Evolutionary conservation across 2,888 invertebrate species (phyloP).

Genomic region (Coremacera marginata): DNA sequence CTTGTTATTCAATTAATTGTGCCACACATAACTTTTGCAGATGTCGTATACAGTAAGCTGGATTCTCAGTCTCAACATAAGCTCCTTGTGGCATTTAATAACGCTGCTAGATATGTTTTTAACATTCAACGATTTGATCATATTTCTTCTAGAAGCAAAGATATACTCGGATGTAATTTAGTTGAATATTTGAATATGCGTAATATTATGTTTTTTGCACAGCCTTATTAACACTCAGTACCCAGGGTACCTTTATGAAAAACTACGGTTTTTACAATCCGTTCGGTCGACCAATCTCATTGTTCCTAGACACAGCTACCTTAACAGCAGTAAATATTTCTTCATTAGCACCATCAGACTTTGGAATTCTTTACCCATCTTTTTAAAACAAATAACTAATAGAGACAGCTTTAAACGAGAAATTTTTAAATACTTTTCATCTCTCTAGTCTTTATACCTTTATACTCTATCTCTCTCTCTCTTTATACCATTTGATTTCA

Average conservation of each 20-base stretch:
- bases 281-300: not conserved
- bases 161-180: not conserved
- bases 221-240: too few species aligned
- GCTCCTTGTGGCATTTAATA: too few species aligned
- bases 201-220: not conserved
- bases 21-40: too few species aligned
- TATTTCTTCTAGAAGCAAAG: not conserved
- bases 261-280: not conserved
- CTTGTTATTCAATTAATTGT: too few species aligned
- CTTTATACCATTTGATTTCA: too few species aligned
- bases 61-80: too few species aligned
- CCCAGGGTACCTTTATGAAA: not conserved
- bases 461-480: too few species aligned
- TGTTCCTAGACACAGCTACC: too few species aligned
- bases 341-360: not conserved
- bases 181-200: not conserved
- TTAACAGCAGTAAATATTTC: too few species aligned
- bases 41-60: too few species aligned
- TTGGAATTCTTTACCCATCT: not conserved
- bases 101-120: conserved; percentile 2
- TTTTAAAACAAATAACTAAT: not conserved
- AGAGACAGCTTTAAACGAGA: not conserved
- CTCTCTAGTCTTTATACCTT: too few species aligned
- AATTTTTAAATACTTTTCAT: too few species aligned
- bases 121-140: not conserved